Evolutionary conservation across 2,888 invertebrate species (phyloP), one percentile per base, ranked within the genome.

Genomic region (Acleris laterana): DNA sequence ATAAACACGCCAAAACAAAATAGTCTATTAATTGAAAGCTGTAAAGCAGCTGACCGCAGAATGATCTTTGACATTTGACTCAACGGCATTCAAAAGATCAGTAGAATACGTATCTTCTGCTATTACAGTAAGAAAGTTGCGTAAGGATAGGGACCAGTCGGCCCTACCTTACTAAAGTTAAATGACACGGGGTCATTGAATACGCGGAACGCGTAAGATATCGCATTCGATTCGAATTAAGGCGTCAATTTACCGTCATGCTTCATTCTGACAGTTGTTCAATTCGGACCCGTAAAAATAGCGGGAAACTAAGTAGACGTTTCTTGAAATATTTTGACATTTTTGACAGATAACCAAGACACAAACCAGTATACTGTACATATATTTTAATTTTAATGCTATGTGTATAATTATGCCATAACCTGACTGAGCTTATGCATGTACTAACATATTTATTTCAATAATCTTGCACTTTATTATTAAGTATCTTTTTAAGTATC

Each of bases 131-230:
- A 77, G 80, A 81, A 79, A 80, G 78, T 82, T 82, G 78, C 82
- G 79, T 77, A 81, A 82, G 72, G 72, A 75, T 69, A 72, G 71
- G 72, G 76, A 74, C 79, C 74, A 75, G 76, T 77, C 68, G 75
- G 76, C 76, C 78, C 78, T 78, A 79, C 81, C 80, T 80, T 71
- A 75, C 73, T 74, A 9, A 32, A 32, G 32, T 32, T 77, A 78
- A 77, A 81, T 77, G 74, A 78, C 74, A 79, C 77, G 77, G 76
- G 79, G 80, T 77, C 80, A 73, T 70, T 69, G 71, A 25, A 25
- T 56, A 56, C 19, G 19, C 22, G 49, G 49, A 25, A 51, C 50
- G 28, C 44, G 50, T 58, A 51, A 50, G 25, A 52, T 17, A 56
- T 20, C 28, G 65, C 11, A 56, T 51, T 56, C 20, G 44, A 17